Evolutionary conservation across 2,113 vertebrate species (phyloP), one percentile per base, ranked within the genome.

Genomic region (Nerophis lumbriciformis): DNA sequence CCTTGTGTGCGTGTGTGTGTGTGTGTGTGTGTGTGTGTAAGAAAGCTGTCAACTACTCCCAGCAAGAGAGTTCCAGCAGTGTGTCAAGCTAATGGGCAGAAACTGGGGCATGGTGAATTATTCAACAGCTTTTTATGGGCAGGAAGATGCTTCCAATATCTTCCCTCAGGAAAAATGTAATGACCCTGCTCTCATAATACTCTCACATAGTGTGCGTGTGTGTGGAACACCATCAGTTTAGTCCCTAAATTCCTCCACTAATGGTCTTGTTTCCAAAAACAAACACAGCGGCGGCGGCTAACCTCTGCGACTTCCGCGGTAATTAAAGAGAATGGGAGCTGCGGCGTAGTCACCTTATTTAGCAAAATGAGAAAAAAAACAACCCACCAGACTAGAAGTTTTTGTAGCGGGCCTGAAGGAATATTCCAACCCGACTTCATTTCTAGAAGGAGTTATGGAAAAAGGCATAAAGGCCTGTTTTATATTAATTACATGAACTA

Each of bases 61-160:
- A 77, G 78, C 78, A 49, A 79, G 82, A 82, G 80, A 82, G 69
- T 85, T 87, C 66, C 77, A 79, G 78, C 70, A 82, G 73, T 80
- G 76, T 87, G 82, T 86, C 85, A 86, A 85, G 74, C 75, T 87
- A 87, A 87, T 88, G 81, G 87, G 79, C 81, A 85, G 78, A 85
- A 88, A 88, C 83, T 85, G 82, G 87, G 85, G 75, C 87, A 72
- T 63, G 8, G 76, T 88, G 82, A 88, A 88, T 87, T 76, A 88
- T 88, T 88, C 85, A 88, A 51, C 76, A 83, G 76, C 75, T 76
- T 88, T 87, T 87, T 83, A 83, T 74, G 64, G 77, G 69, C 71
- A 83, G 73, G 78, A 65, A 85, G 80, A 86, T 4, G 70, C 76
- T 86, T 86, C 83, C 76, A 73, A 78, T 80, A 77, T 80, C 69